Evolutionary conservation across 2,113 vertebrate genomes (phyloP).

Genomic region (Grus americana): DNA sequence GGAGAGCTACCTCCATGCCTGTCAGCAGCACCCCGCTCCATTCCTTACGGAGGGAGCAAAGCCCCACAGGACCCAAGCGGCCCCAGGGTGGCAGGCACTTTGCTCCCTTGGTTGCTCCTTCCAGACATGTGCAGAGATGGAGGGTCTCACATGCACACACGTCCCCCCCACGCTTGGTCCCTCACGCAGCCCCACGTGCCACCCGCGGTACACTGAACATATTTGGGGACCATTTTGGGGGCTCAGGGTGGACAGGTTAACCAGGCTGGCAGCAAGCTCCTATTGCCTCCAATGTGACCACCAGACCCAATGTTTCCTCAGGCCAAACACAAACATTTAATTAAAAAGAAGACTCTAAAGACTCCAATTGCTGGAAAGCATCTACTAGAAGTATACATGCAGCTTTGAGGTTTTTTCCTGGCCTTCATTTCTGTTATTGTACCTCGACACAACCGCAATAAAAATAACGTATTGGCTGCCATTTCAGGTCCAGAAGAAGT

Average conservation of each 20-base stretch:
- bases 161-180: background rate
- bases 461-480: background rate
- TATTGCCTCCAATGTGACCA: background rate
- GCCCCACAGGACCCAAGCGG: fast-evolving
- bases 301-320: background rate
- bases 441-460: background rate
- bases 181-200: fast-evolving
- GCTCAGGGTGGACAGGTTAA: background rate
- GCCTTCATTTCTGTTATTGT: background rate
- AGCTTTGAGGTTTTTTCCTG: background rate
- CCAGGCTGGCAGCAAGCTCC: background rate
- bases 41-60: background rate
- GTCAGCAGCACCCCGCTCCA: background rate
- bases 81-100: background rate
- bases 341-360: background rate
- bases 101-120: background rate
- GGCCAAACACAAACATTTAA: background rate
- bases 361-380: background rate
- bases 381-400: background rate
- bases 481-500: background rate
- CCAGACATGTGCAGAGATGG: fast-evolving
- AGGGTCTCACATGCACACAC: fast-evolving
- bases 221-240: too few relatives aligned
- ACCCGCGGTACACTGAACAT: fast-evolving
- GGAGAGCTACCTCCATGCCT: background rate